These are phyloP conservation scores for Xanthia icteritia DNA, from an alignment of 2,888 invertebrate species.

Conservation along the genomic window DNA sequence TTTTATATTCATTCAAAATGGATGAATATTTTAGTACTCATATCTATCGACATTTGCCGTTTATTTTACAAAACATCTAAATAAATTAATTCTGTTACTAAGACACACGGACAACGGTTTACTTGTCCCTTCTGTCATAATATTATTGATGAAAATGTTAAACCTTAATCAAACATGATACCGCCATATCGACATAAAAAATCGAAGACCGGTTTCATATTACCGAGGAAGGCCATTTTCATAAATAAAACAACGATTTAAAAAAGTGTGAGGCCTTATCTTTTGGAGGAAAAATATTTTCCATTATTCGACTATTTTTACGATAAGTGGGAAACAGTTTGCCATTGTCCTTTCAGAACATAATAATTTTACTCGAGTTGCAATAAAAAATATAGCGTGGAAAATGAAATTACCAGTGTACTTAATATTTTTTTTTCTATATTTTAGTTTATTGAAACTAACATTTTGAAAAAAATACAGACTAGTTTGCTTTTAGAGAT, in stretches of 20 bases:
- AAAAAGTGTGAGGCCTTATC: conserved; percentile 33
- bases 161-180: conserved; percentile 50
- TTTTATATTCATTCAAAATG: conserved; percentile 2
- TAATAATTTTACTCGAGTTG: conserved; percentile 9
- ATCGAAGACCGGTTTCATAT: conserved; percentile 18
- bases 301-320: conserved; percentile 48
- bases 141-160: conserved; percentile 48
- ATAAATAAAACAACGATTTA: conserved; percentile 51
- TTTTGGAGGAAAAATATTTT: conserved; percentile 30
- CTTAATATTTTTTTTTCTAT: no score
- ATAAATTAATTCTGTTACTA: conserved; percentile 4
- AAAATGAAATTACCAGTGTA: not conserved
- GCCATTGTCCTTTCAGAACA: conserved; percentile 19
- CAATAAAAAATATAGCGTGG: conserved; percentile 18
- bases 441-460: no score
- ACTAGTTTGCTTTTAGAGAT: no score
- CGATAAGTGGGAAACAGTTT: conserved; percentile 42
- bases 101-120: not conserved
- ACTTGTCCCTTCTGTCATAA: conserved; percentile 18
- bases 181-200: conserved; percentile 22
- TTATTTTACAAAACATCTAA: not conserved
- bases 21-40: not conserved
- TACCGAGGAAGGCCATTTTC: conserved; percentile 28
- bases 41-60: not conserved
- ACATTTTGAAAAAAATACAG: no score